Evolutionary conservation across 2,797 vertebrate genomes (phyloP).

Genomic region (Microcaecilia unicolor): DNA sequence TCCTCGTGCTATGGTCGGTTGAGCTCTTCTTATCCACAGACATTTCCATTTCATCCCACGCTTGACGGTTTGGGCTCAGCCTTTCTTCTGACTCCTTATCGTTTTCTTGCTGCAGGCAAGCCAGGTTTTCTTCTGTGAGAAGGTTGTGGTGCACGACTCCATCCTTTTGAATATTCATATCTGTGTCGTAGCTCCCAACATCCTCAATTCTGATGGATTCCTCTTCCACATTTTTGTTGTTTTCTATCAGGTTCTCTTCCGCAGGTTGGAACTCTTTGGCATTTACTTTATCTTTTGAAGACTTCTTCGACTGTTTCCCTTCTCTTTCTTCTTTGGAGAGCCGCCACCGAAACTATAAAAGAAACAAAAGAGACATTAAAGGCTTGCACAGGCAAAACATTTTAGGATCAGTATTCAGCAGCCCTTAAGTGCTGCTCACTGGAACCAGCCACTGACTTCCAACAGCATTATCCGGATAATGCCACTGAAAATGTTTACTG

Average conservation of each 20-base stretch:
- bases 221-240: conserved; percentile 42
- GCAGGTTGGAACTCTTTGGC: conserved; percentile 24
- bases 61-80: background rate
- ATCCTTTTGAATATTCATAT: conserved; percentile 11
- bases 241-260: conserved; percentile 36
- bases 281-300: conserved; percentile 40
- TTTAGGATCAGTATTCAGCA: too few species aligned
- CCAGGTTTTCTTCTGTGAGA: background rate
- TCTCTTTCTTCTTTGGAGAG: conserved; percentile 54
- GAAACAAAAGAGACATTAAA: conserved; percentile 9
- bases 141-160: conserved; percentile 22
- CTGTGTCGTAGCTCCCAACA: conserved; percentile 12
- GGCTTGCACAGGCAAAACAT: too few species aligned
- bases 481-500: too few species aligned
- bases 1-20: background rate
- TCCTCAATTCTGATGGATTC: conserved; percentile 19
- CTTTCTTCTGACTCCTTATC: background rate
- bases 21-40: conserved; percentile 5
- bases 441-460: too few species aligned
- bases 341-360: conserved; percentile 62
- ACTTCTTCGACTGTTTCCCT: conserved; percentile 44
- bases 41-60: accelerated
- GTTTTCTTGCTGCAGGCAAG: background rate
- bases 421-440: too few species aligned
- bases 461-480: too few species aligned